phyloP scores from a whole-genome alignment of 2,888 invertebrate genomes.

The Lordiphosa fenestrarum region DNA sequence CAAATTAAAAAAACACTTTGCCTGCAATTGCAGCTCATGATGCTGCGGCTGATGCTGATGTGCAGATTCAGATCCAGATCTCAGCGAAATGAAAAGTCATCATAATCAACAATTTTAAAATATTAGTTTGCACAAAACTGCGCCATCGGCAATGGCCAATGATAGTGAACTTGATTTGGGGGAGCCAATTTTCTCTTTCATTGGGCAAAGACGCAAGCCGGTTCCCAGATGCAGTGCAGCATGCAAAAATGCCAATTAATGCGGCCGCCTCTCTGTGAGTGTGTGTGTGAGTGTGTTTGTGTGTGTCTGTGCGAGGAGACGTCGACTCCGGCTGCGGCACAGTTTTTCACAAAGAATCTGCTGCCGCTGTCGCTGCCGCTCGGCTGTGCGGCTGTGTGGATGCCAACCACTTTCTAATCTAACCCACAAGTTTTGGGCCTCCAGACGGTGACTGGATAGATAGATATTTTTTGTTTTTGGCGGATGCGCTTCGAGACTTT shows the following conservation, averaged over 20 bases:
- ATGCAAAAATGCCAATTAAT: constrained; percentile 61
- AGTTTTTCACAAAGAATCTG: constrained; percentile 55
- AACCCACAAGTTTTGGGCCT: constrained; percentile 55
- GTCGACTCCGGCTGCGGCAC: constrained; percentile 29
- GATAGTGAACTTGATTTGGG: constrained; percentile 66
- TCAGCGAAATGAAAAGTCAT: constrained; percentile 63
- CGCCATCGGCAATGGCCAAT: constrained; percentile 42
- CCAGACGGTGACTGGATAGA: constrained; percentile 43
- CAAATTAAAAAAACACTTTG: constrained; percentile 55
- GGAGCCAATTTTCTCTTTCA: constrained; percentile 62
- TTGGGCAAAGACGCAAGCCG: constrained; percentile 35
- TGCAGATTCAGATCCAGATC: constrained; percentile 46
- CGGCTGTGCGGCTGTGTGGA: constrained; percentile 15
- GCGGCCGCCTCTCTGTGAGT: constrained; percentile 6
- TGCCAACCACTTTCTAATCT: constrained; percentile 56
- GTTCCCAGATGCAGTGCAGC: constrained; percentile 34
- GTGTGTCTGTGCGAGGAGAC: constrained; percentile 10
- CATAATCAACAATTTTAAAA: constrained; percentile 64
- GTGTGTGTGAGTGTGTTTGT: constrained; percentile 19
- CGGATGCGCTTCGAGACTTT: constrained; percentile 54
- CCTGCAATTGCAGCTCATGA: constrained; percentile 39
- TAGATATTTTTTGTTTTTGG: constrained; percentile 29
- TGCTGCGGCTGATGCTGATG: constrained; percentile 27
- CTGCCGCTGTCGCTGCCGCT: constrained; percentile 14
- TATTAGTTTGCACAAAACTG: constrained; percentile 55